Evolutionary conservation across 1,140 invertebrate genomes (phyloP).

Genomic region (Trichoplusia ni): DNA sequence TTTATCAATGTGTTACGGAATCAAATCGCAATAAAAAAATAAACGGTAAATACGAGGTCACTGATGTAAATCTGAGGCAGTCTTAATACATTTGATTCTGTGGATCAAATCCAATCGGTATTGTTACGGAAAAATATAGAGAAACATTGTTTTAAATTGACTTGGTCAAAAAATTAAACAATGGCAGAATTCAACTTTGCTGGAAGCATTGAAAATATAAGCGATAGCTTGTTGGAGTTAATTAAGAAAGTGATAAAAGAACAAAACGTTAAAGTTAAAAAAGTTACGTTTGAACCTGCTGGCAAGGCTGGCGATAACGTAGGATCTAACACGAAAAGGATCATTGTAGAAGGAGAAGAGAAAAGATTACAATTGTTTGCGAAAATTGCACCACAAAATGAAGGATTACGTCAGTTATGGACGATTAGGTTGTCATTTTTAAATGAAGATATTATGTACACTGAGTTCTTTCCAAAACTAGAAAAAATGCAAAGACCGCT

Average conservation of each 20-base stretch:
- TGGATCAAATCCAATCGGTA: too few species aligned
- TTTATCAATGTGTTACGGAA: too few species aligned
- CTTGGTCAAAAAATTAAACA: background rate
- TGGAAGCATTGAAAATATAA: background rate
- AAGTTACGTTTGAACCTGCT: background rate
- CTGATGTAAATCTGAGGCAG: too few species aligned
- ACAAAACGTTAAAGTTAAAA: background rate
- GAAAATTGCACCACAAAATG: background rate
- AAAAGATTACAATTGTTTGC: constrained; percentile 3
- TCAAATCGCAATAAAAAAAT: too few species aligned
- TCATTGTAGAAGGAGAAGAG: background rate
- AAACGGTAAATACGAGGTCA: too few species aligned
- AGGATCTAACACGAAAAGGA: constrained; percentile 1
- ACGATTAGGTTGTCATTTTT: background rate
- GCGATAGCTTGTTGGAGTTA: background rate
- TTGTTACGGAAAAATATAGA: too few species aligned
- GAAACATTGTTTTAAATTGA: too few species aligned
- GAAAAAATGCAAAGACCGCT: constrained; percentile 55
- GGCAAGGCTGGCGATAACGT: background rate
- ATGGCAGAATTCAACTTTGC: background rate
- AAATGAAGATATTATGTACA: constrained; percentile 10
- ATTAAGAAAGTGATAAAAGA: background rate
- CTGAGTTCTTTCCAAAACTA: constrained; percentile 54
- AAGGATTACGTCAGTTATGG: background rate
- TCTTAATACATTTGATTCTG: too few species aligned